Evolutionary conservation across 2,113 vertebrate genomes (phyloP), one percentile per base, ranked within the genome.

Genomic region (Salvator merianae): DNA sequence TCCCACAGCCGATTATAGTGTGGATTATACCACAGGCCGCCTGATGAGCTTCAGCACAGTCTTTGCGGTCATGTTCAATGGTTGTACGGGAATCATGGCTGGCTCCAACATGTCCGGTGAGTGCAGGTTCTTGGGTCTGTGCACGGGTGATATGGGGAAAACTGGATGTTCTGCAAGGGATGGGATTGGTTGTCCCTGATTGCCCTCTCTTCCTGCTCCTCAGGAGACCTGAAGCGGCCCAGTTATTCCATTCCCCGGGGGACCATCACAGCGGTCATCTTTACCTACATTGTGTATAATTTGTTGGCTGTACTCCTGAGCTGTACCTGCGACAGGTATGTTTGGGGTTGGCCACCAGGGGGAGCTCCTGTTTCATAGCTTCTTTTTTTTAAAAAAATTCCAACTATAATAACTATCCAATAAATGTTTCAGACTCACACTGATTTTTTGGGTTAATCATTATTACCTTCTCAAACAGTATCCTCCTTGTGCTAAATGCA

Each of bases 41-140:
- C 92, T 94, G 91, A 97, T 97, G 97, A 96, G 93, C 68, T 97
- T 98, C 68, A 95, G 97, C 84, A 96, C 96, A 0, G 97, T 97
- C 14, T 98, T 98, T 0, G 97, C 97, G 0, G 96, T 98, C 30
- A 97, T 98, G 97, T 98, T 98, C 87, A 98, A 98, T 0, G 97
- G 97, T 86, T 98, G 97, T 92, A 98, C 97, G 0, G 97, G 97
- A 77, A 98, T 98, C 93, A 98, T 98, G 97, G 97, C 97, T 0
- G 97, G 97, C 22, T 97, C 97, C 47, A 98, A 98, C 92, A 98
- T 98, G 95, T 98, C 97, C 40, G 97, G 97, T 98, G 87, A 53
- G 94, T 69, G 63, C 13, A 8, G 20, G 5, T 32, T n/a, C 30
- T 3, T 10, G 22, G 14, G 50, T 1, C 5, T 1, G 1, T 28